phyloP scores from a whole-genome alignment of 2,113 vertebrate species.

The Beaufortia kweichowensis region DNA sequence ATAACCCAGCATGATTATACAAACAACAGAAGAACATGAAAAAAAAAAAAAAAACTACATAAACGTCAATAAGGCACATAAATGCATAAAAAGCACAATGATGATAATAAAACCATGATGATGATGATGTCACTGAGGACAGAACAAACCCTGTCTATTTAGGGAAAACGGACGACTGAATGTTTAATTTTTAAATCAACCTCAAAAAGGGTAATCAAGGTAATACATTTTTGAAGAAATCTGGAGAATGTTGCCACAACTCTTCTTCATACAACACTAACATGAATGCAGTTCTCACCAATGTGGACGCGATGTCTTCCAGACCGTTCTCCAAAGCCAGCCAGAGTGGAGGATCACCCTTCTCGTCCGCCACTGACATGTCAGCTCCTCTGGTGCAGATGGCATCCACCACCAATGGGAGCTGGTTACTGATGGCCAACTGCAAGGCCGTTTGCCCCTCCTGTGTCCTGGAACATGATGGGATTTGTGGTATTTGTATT shows the following conservation, averaged over 20 bases:
- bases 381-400: slow-evolving; percentile 96
- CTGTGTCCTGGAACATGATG: slow-evolving; percentile 77
- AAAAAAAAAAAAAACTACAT: background rate
- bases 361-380: slow-evolving; percentile 94
- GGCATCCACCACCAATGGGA: slow-evolving; percentile 94
- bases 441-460: slow-evolving; percentile 93
- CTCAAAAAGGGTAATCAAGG: too few species aligned
- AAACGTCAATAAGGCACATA: too few species aligned
- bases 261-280: too few species aligned
- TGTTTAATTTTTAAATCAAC: too few species aligned
- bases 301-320: slow-evolving; percentile 95
- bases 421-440: slow-evolving; percentile 93
- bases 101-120: too few species aligned
- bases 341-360: slow-evolving; percentile 92
- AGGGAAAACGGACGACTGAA: too few species aligned
- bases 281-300: slow-evolving; percentile 75
- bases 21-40: background rate
- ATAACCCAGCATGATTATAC: background rate
- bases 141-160: too few species aligned
- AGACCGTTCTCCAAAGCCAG: slow-evolving; percentile 86
- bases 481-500: background rate
- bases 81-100: too few species aligned
- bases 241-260: too few species aligned
- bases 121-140: too few species aligned
- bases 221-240: too few species aligned